Evolutionary conservation across 2,113 vertebrate genomes (phyloP).

Genomic region (Mustelus asterias): DNA sequence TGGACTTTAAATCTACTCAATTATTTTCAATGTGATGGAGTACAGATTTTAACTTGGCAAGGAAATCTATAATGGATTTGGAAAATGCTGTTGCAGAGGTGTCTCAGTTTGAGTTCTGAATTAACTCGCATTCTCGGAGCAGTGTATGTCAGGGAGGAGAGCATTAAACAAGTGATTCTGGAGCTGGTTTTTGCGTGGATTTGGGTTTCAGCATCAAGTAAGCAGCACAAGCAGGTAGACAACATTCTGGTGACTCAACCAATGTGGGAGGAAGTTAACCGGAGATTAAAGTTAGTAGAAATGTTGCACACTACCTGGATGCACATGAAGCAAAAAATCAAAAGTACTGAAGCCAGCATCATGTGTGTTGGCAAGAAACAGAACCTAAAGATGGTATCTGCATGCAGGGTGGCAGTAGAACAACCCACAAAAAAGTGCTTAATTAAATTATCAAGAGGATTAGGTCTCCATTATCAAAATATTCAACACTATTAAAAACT

Average conservation of each 20-base stretch:
- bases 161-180: neutral
- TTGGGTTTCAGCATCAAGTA: neutral
- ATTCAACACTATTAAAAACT: neutral
- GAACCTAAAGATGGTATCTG: neutral
- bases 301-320: neutral
- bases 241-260: neutral
- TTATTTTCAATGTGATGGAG: neutral
- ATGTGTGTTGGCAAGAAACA: neutral
- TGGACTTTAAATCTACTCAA: neutral
- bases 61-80: neutral
- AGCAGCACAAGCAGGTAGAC: neutral
- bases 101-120: neutral
- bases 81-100: neutral
- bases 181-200: neutral
- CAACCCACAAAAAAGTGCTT: neutral
- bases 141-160: neutral
- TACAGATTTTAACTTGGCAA: neutral
- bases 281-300: neutral
- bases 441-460: neutral
- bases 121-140: neutral
- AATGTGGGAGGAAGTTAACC: neutral
- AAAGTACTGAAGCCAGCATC: neutral
- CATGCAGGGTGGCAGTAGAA: neutral
- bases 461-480: neutral
- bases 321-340: neutral